Base-by-base conservation (phyloP, 2,888 invertebrate species). In the Noctua janthina region DNA sequence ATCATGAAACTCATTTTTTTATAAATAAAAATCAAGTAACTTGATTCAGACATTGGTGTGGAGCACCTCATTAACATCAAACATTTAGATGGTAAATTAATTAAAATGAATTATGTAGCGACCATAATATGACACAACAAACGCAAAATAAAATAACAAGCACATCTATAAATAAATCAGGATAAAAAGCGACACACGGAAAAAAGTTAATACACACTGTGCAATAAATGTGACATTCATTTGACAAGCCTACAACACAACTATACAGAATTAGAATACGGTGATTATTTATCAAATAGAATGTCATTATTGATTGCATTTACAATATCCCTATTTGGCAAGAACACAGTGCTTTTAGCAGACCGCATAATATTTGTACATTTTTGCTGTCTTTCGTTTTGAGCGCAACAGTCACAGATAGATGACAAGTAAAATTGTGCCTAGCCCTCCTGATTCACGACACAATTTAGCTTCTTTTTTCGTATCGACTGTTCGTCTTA, bases 121-220 rank as follows among this genome's bases (percentile, higher is more conserved):
- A 82, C 80, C 88, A 90, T 91, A 90, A 91, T 91, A 90, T 88
- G 91, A 87, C 92, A 91, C 86, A 82, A 84, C 66, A 85, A 84
- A 83, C 82, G 92, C 92, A 93, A 94, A 93, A 91, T 91, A 93
- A 92, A 90, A 89, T 86, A 87, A 83, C 79, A 90, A 94, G 91
- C 91, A 90, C 84, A 90, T 88, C 88, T 91, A 91, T 77, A 64
- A 8, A 68, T 66, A 88, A 88, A 89, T 87, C 88, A 91, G 90
- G 88, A 86, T 88, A 91, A 89, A 88, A 95, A 95, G 95, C 96
- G 89, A 88, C 95, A 96, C 95, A 94, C 95, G 90, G 91, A 91
- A 92, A 92, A 83, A 90, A n/a, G 92, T 93, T 93, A 93, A 92
- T 92, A 87, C 91, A 93, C 92, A 92, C 91, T 77, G 75, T 82